Conservation (phyloP, 2,113 vertebrate genomes). For the Rutilus rutilus region DNA sequence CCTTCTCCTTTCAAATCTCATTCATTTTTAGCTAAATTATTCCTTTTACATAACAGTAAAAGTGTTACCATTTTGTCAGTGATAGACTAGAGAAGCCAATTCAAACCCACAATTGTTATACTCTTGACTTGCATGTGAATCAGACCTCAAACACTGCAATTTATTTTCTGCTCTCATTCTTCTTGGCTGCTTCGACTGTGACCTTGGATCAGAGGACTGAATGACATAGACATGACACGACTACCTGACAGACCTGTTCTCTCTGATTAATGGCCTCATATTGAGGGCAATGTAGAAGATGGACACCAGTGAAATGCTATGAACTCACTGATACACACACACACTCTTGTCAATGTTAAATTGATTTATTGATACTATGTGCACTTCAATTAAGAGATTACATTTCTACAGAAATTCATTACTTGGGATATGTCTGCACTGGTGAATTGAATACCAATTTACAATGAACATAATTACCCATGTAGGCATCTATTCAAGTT, state of each 20-base stretch:
- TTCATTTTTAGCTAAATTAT: background rate
- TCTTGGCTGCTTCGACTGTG: background rate
- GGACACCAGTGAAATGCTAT: background rate
- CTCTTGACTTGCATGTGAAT: background rate
- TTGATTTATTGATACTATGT: constrained; percentile 9
- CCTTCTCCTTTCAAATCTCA: background rate
- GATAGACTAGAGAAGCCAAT: background rate
- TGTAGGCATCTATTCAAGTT: background rate
- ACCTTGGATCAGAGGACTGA: background rate
- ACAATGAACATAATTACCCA: background rate
- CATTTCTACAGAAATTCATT: background rate
- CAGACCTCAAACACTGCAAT: background rate
- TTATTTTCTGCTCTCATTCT: background rate
- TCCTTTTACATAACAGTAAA: background rate
- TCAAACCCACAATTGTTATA: background rate
- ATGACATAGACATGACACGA: constrained; percentile 6
- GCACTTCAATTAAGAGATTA: constrained; percentile 21
- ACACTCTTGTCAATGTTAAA: background rate
- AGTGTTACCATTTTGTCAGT: background rate
- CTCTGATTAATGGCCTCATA: constrained; percentile 24
- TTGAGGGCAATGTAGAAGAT: background rate
- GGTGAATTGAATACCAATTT: background rate
- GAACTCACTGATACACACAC: background rate
- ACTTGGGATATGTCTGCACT: background rate
- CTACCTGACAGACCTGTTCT: constrained; percentile 14